A percentile compares a stretch with the other conserved stretches of the same genome.
Conservation (phyloP, 2,888 invertebrate species). For the Galerucella calmariensis region DNA sequence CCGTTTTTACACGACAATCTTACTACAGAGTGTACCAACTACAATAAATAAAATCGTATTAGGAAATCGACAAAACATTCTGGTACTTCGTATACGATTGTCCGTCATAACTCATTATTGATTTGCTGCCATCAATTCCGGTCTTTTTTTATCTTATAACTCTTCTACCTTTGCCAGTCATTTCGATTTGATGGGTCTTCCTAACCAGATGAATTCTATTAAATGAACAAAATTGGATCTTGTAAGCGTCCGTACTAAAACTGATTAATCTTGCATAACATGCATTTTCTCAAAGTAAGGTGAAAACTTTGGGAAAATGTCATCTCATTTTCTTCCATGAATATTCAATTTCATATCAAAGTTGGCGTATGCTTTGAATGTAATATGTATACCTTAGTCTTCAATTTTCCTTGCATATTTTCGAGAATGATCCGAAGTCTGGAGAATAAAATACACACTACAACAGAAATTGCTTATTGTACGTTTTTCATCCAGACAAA, state of each 20-base stretch:
- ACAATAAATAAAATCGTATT: too few species aligned
- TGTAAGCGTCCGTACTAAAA: conserved; percentile 24
- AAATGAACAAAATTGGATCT: not conserved
- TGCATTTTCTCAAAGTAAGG: conserved; percentile 34
- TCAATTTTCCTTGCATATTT: conserved; percentile 31
- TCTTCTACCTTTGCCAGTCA: too few species aligned
- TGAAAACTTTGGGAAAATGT: conserved; percentile 38
- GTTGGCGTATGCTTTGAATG: conserved; percentile 32
- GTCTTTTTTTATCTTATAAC: too few species aligned
- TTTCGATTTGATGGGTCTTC: too few species aligned
- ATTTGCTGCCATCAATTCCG: too few species aligned
- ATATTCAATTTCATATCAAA: conserved; percentile 39
- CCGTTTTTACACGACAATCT: too few species aligned
- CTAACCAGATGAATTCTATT: too few species aligned
- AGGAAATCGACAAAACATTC: too few species aligned
- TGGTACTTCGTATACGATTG: too few species aligned
- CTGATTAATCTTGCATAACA: conserved; percentile 34
- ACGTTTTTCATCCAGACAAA: conserved; percentile 11
- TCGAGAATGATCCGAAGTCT: conserved; percentile 20
- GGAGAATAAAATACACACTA: conserved; percentile 18
- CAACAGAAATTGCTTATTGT: conserved; percentile 29
- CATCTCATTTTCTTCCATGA: conserved; percentile 39
- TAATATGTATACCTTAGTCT: conserved; percentile 30
- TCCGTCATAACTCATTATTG: too few species aligned
- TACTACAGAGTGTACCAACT: too few species aligned